A percentile compares a stretch with the other conserved stretches of the same genome.
Conservation (phyloP, 1,140 invertebrate species). For the Sycobia sp. region DNA sequence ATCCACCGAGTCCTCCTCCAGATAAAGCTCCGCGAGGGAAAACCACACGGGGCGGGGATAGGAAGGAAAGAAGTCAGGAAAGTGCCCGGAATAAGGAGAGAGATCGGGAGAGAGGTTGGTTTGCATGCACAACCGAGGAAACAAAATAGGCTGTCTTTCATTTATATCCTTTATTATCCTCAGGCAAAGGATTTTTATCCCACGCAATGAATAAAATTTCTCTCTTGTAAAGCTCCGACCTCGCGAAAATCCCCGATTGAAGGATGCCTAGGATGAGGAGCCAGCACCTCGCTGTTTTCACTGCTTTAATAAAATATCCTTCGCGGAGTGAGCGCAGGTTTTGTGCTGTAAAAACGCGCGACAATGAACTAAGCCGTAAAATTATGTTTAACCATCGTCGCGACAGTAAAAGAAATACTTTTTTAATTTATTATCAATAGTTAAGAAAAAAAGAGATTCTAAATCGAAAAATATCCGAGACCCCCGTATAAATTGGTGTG, state of each 20-base stretch:
- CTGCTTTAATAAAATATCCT: constrained; percentile 5
- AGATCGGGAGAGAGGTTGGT: neutral
- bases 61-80: neutral
- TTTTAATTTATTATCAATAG: too few relatives aligned
- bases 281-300: neutral
- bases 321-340: too few relatives aligned
- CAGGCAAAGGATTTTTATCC: neutral
- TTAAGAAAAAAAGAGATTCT: too few relatives aligned
- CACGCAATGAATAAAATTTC: neutral
- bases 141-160: constrained; percentile 9
- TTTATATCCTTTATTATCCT: constrained; percentile 10
- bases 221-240: neutral
- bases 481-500: too few relatives aligned
- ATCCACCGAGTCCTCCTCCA: constrained; percentile 1
- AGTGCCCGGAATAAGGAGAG: too few relatives aligned
- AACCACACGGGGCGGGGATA: neutral
- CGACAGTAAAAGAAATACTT: too few relatives aligned
- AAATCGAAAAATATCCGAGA: too few relatives aligned
- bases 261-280: neutral
- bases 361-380: too few relatives aligned
- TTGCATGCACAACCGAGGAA: neutral
- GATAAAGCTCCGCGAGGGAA: constrained; percentile 3
- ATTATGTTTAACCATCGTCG: too few relatives aligned
- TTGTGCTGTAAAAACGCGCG: too few relatives aligned
- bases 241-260: constrained; percentile 7